Conservation (phyloP, 2,113 vertebrate species). For the Clarias magur region DNA sequence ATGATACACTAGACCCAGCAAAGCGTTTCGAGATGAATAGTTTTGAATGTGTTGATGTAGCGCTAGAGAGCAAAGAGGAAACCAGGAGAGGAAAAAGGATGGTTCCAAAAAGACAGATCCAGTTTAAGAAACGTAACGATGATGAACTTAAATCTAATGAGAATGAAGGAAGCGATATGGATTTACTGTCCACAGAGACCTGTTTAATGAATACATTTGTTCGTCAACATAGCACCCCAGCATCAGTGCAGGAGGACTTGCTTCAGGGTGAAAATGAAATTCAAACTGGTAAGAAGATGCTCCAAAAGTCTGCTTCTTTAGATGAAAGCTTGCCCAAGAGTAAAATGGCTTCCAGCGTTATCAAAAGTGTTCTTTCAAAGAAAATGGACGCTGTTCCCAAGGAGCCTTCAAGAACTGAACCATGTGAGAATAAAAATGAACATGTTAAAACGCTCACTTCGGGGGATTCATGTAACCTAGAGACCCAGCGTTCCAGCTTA, state of each 20-base stretch:
- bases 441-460: constrained; percentile 35
- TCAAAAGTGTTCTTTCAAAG: constrained; percentile 86
- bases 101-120: constrained; percentile 93
- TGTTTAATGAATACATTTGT: constrained; percentile 65
- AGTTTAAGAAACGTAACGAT: constrained; percentile 80
- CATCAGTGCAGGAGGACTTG: constrained; percentile 60
- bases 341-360: constrained; percentile 82
- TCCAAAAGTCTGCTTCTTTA: constrained; percentile 83
- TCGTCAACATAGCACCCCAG: constrained; percentile 72
- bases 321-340: constrained; percentile 76
- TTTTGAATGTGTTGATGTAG: constrained; percentile 87
- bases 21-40: constrained; percentile 75
- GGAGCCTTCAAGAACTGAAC: constrained; percentile 56
- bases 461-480: constrained; percentile 55
- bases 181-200: constrained; percentile 57
- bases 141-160: constrained; percentile 69
- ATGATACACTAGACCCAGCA: constrained; percentile 66
- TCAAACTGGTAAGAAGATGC: constrained; percentile 60
- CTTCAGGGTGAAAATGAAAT: constrained; percentile 47
- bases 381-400: constrained; percentile 79
- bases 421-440: constrained; percentile 51
- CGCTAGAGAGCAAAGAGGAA: constrained; percentile 79
- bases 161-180: constrained; percentile 59
- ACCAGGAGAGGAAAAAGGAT: constrained; percentile 77
- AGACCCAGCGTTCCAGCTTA: constrained; percentile 63